A percentile compares a stretch with the other conserved stretches of the same genome.
These are phyloP conservation scores for Physeter macrocephalus DNA, from an alignment of 2,113 vertebrate genomes.

Conservation along the genomic window DNA sequence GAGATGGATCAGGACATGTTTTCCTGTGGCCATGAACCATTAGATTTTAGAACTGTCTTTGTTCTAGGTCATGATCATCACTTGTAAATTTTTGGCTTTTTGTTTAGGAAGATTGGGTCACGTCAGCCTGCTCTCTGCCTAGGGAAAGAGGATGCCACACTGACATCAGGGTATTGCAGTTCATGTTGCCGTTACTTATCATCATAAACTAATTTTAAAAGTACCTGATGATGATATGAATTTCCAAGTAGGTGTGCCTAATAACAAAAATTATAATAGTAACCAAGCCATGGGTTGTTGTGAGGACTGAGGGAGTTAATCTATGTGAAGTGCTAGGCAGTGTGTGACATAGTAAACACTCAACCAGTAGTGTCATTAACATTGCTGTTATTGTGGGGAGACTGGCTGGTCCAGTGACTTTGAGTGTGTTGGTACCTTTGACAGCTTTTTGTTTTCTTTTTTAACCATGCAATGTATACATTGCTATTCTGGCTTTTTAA, in stretches of 20 bases:
- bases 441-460: not conserved
- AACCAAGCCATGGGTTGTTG: not conserved
- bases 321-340: too few species aligned
- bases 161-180: too few species aligned
- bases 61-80: not conserved
- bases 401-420: not conserved
- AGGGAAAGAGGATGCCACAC: not conserved
- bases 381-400: too few species aligned
- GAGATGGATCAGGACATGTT: too few species aligned
- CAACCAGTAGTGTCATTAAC: not conserved
- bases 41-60: not conserved
- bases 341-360: accelerated
- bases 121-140: not conserved
- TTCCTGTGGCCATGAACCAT: not conserved
- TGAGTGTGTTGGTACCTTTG: not conserved
- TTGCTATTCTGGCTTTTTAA: not conserved
- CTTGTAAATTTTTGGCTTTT: not conserved
- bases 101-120: not conserved
- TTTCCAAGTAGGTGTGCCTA: not conserved
- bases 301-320: not conserved
- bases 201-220: not conserved
- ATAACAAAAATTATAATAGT: not conserved
- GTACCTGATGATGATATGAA: not conserved
- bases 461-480: not conserved
- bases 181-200: not conserved